A percentile compares a stretch with the other conserved stretches of the same genome.
Conservation (phyloP, 2,797 vertebrate genomes). For the Acipenser oxyrinchus region DNA sequence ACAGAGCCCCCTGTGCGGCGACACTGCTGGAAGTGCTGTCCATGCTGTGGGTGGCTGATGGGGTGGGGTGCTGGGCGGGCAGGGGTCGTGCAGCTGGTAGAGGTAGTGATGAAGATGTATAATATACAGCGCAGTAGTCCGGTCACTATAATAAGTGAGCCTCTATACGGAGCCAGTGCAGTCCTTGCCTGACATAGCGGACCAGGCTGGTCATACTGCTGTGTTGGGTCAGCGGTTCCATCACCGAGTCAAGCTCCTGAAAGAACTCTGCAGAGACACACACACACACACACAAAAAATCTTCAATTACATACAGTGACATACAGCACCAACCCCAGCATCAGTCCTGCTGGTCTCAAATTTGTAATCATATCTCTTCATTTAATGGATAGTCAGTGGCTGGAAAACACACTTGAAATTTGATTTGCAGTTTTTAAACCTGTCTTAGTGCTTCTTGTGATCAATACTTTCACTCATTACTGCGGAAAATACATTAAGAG, state of each 20-base stretch:
- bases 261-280: slow-evolving; percentile 76
- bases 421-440: slow-evolving; percentile 19
- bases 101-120: slow-evolving; percentile 58
- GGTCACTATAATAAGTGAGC: slow-evolving; percentile 85
- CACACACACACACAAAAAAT: not conserved
- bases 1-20: slow-evolving; percentile 5
- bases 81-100: slow-evolving; percentile 49
- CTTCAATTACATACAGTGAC: not conserved
- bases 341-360: slow-evolving; percentile 6
- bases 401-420: slow-evolving; percentile 27
- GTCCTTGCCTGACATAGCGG: slow-evolving; percentile 87
- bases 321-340: too few relatives aligned
- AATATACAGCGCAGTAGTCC: slow-evolving; percentile 25
- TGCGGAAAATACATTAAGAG: slow-evolving; percentile 1
- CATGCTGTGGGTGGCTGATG: slow-evolving; percentile 1
- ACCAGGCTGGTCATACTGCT: slow-evolving; percentile 96
- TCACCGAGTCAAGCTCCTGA: slow-evolving; percentile 85
- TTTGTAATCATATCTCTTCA: slow-evolving; percentile 33
- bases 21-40: slow-evolving; percentile 6
- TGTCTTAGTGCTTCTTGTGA: slow-evolving; percentile 21
- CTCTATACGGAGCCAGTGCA: slow-evolving; percentile 91
- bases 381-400: slow-evolving; percentile 22
- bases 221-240: slow-evolving; percentile 91
- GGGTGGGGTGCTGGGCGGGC: slow-evolving; percentile 4
- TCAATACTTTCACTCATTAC: slow-evolving; percentile 20